Evolutionary conservation across 2,113 vertebrate genomes (phyloP).

Genomic region (Gasterosteus nipponicus): DNA sequence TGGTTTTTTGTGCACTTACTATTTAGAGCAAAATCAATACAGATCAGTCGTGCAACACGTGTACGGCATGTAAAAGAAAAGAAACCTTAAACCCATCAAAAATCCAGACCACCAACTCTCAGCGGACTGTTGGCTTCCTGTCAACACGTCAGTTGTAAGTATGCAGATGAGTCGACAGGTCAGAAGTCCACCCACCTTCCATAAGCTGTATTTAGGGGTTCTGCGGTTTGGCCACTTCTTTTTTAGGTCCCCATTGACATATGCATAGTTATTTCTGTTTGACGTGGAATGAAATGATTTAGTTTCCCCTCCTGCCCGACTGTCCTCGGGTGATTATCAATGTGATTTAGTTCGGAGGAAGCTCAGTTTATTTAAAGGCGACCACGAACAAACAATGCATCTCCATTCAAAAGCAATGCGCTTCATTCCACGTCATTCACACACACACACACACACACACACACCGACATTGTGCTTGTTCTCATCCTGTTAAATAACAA

Average conservation of each 20-base stretch:
- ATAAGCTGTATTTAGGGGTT: constrained; percentile 10
- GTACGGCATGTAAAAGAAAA: constrained; percentile 2
- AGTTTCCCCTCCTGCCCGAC: background rate
- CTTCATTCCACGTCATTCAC: too few species aligned
- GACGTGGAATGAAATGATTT: background rate
- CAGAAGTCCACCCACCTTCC: constrained; percentile 6
- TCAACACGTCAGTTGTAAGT: background rate
- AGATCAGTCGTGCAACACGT: constrained; percentile 17
- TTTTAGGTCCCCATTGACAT: background rate
- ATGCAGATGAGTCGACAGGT: background rate
- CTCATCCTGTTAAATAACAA: too few species aligned
- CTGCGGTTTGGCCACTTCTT: constrained; percentile 28
- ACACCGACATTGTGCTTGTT: too few species aligned
- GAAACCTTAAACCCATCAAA: background rate
- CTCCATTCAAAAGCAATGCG: too few species aligned
- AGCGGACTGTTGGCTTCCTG: constrained; percentile 35
- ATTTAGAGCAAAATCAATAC: constrained; percentile 25
- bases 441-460: too few species aligned
- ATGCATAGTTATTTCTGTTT: background rate
- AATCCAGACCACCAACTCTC: constrained; percentile 4
- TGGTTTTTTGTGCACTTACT: constrained; percentile 24
- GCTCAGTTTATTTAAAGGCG: too few species aligned
- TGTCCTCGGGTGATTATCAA: background rate
- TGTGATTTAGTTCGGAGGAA: background rate
- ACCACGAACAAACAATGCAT: too few species aligned